These are phyloP conservation scores for Ophioninae sp. DNA, from an alignment of 2,888 invertebrate genomes.

Conservation along the genomic window DNA sequence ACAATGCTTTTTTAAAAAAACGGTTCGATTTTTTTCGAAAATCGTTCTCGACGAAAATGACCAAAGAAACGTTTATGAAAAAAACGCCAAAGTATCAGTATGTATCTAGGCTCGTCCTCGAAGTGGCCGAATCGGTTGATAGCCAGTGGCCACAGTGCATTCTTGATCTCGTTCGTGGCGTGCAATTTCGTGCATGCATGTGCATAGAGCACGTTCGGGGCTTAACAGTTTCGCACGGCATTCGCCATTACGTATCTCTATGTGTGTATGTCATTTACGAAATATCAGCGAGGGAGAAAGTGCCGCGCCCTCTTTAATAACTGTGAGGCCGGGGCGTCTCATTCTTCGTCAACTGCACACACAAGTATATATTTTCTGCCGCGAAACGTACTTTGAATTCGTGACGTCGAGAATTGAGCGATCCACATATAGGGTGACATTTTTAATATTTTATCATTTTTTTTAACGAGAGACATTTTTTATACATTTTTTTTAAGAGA, in stretches of 20 bases:
- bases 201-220: background rate
- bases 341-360: slow-evolving; percentile 35
- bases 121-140: background rate
- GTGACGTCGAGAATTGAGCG: slow-evolving; percentile 47
- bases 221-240: slow-evolving; percentile 28
- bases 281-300: slow-evolving; percentile 62
- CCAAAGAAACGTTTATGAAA: too few relatives aligned
- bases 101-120: too few relatives aligned
- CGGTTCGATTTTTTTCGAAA: background rate
- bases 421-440: background rate
- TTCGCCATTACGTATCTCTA: slow-evolving; percentile 14
- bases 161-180: background rate
- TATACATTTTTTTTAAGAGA: too few relatives aligned
- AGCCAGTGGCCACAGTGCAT: background rate
- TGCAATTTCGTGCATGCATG: background rate
- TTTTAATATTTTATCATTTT: background rate
- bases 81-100: too few relatives aligned
- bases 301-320: slow-evolving; percentile 63
- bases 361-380: slow-evolving; percentile 9
- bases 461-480: too few relatives aligned
- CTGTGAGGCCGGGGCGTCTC: slow-evolving; percentile 54
- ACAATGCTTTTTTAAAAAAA: background rate
- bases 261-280: slow-evolving; percentile 9
- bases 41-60: too few relatives aligned
- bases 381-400: slow-evolving; percentile 46